Evolutionary conservation across 2,797 vertebrate species (phyloP).

Genomic region (Falco novaeseelandiae): DNA sequence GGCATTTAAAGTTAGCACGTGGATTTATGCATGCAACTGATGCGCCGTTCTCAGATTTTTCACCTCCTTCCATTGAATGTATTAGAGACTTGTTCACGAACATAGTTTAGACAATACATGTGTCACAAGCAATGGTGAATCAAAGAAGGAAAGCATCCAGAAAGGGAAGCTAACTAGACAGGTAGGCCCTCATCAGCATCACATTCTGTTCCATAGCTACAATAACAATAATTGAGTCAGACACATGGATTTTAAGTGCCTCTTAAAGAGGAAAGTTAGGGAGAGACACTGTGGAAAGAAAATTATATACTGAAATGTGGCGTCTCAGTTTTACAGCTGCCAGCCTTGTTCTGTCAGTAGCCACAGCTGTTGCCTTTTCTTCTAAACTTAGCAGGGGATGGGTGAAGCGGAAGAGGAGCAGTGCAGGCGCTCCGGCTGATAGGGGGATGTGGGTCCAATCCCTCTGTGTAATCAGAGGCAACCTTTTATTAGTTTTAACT

Average conservation of each 20-base stretch:
- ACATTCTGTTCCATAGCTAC: constrained; percentile 19
- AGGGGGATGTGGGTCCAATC: background rate
- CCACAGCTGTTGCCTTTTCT: constrained; percentile 39
- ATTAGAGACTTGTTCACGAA: constrained; percentile 64
- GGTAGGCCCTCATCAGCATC: constrained; percentile 67
- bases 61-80: constrained; percentile 35
- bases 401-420: constrained; percentile 23
- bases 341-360: constrained; percentile 44
- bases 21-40: constrained; percentile 9
- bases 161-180: constrained; percentile 70
- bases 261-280: constrained; percentile 71
- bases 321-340: constrained; percentile 65
- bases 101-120: constrained; percentile 53
- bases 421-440: background rate
- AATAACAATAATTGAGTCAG: constrained; percentile 71
- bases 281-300: constrained; percentile 50
- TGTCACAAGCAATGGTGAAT: constrained; percentile 74
- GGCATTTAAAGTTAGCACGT: background rate
- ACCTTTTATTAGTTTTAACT: background rate
- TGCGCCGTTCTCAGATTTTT: background rate
- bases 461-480: background rate
- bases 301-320: constrained; percentile 56
- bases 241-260: constrained; percentile 70
- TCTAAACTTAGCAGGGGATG: constrained; percentile 48
- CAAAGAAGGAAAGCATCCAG: constrained; percentile 62